These are phyloP conservation scores for Drosophila rufa DNA, from an alignment of 1,140 invertebrate genomes.

Conservation along the genomic window DNA sequence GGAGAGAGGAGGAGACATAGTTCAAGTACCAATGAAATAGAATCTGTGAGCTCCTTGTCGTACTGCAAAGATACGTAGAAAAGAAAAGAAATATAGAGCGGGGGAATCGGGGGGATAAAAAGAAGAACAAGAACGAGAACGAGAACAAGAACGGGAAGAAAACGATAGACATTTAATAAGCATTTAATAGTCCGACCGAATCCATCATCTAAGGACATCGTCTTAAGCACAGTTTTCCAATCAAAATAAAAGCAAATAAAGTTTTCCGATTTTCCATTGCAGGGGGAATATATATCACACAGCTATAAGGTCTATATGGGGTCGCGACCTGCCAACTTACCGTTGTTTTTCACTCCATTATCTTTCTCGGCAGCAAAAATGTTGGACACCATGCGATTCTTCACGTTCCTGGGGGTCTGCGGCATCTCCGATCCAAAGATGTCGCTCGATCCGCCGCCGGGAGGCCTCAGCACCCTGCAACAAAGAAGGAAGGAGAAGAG, in stretches of 20 bases:
- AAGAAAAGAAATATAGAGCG: slow-evolving; percentile 61
- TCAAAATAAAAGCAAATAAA: slow-evolving; percentile 26
- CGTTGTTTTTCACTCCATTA: slow-evolving; percentile 77
- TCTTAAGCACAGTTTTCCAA: slow-evolving; percentile 18
- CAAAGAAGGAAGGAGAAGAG: slow-evolving; percentile 42
- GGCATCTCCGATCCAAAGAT: slow-evolving; percentile 85
- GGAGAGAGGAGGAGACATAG: slow-evolving; percentile 31
- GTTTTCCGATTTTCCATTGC: slow-evolving; percentile 4
- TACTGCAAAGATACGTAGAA: slow-evolving; percentile 82
- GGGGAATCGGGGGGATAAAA: slow-evolving; percentile 32
- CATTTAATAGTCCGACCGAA: slow-evolving; percentile 17
- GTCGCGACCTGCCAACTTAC: slow-evolving; percentile 48
- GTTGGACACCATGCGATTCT: slow-evolving; percentile 84
- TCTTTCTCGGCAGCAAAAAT: slow-evolving; percentile 83
- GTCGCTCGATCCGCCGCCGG: slow-evolving; percentile 87
- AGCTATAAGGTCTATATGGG: not conserved
- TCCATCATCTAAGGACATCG: slow-evolving; percentile 18
- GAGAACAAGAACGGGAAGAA: slow-evolving; percentile 43
- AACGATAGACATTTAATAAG: slow-evolving; percentile 52
- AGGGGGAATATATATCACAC: slow-evolving; percentile 4
- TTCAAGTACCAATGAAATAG: slow-evolving; percentile 85
- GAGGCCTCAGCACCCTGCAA: slow-evolving; percentile 87
- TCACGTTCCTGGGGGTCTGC: slow-evolving; percentile 79
- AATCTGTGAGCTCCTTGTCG: slow-evolving; percentile 86
- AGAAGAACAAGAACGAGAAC: slow-evolving; percentile 44